phyloP scores from a whole-genome alignment of 2,888 invertebrate genomes.

The Heliconius hortense region DNA sequence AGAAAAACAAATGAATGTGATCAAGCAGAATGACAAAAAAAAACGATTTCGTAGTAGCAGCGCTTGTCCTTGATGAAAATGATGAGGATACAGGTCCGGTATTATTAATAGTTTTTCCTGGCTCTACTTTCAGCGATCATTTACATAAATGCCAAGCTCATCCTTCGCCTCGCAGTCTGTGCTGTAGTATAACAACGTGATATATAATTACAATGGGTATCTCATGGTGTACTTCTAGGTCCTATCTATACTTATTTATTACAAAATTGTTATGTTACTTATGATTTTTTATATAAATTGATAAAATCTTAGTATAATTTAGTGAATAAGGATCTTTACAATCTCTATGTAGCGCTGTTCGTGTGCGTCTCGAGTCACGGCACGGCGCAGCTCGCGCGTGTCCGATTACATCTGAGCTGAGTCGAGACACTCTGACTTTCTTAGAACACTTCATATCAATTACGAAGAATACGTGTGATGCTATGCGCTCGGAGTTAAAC shows the following conservation, averaged over 20 bases:
- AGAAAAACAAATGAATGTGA: too few species aligned
- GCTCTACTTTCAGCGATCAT: too few species aligned
- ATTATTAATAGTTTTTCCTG: too few species aligned
- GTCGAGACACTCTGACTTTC: conserved; percentile 32
- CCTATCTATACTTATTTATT: neutral
- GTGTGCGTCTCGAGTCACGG: conserved; percentile 32
- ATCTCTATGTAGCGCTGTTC: conserved; percentile 3
- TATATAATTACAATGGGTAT: neutral
- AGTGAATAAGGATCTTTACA: conserved; percentile 17
- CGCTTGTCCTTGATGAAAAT: too few species aligned
- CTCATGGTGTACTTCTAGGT: conserved; percentile 17
- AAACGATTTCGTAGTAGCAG: too few species aligned
- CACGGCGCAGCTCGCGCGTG: conserved; percentile 27
- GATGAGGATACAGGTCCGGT: too few species aligned
- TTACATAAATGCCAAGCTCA: too few species aligned
- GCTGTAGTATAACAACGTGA: neutral
- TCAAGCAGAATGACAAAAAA: too few species aligned
- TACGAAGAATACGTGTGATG: conserved; percentile 31
- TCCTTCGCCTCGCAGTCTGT: too few species aligned
- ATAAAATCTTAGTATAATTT: neutral
- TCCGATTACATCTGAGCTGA: conserved; percentile 38
- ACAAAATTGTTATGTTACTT: too few species aligned
- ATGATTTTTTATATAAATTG: neutral
- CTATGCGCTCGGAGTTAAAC: conserved; percentile 12
- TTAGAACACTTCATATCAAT: conserved; percentile 33